Evolutionary conservation across 1,140 invertebrate species (phyloP).

Genomic region (Aphaenogaster floridana): DNA sequence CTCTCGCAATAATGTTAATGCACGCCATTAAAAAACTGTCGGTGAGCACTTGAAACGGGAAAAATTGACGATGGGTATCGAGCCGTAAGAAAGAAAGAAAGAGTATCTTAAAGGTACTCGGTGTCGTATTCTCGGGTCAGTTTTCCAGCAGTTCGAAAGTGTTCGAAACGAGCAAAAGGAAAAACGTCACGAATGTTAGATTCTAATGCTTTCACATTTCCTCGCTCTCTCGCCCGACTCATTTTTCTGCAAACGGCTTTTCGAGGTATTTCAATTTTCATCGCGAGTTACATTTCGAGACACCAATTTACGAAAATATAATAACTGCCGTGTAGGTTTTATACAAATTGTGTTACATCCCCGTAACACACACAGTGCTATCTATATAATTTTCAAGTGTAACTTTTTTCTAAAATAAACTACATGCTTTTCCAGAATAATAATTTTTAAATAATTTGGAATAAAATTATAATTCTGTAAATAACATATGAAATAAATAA

Average conservation of each 20-base stretch:
- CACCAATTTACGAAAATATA: not conserved
- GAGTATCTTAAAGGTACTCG: conserved; percentile 21
- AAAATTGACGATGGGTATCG: not conserved
- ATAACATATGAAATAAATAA: not conserved
- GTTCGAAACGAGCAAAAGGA: conserved; percentile 59
- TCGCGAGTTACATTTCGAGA: not conserved
- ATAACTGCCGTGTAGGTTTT: not conserved
- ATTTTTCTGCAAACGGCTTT: conserved; percentile 27
- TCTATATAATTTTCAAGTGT: not conserved
- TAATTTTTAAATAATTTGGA: not conserved
- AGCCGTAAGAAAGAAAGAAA: not conserved
- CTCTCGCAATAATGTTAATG: conserved; percentile 28
- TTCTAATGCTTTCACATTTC: conserved; percentile 54
- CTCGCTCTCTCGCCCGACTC: conserved; percentile 49
- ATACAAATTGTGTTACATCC: not conserved
- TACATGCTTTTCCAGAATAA: not conserved
- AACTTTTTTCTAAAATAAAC: not conserved
- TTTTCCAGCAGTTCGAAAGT: conserved; percentile 67
- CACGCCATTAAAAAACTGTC: conserved; percentile 30
- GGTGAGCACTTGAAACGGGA: not conserved
- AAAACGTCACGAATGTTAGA: conserved; percentile 57
- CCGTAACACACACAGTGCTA: not conserved
- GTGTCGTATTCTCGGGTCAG: conserved; percentile 66
- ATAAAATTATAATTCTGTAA: not conserved
- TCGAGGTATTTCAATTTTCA: conserved; percentile 25